Evolutionary conservation across 2,113 vertebrate genomes (phyloP).

Genomic region (Indri indri): DNA sequence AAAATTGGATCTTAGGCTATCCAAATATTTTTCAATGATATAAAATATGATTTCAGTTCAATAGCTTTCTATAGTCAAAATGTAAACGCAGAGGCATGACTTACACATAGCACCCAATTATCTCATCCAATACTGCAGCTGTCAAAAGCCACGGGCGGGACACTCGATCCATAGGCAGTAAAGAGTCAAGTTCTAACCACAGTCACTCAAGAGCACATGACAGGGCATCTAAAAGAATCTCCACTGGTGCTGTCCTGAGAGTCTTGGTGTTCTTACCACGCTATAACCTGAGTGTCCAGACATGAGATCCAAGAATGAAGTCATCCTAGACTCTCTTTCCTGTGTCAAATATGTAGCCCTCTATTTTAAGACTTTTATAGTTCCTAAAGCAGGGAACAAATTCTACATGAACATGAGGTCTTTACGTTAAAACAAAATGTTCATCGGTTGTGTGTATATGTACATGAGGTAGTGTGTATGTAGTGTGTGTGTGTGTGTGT

Average conservation of each 20-base stretch:
- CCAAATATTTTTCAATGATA: neutral
- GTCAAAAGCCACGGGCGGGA: constrained; percentile 48
- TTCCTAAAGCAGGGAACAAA: neutral
- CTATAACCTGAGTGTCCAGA: neutral
- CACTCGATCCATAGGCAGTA: neutral
- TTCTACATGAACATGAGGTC: neutral
- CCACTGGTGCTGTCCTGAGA: neutral
- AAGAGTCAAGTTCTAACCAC: neutral
- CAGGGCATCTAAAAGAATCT: neutral
- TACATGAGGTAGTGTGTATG: rapidly evolving
- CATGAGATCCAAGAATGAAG: neutral
- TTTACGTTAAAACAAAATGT: neutral
- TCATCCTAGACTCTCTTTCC: neutral
- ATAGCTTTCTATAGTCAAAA: constrained; percentile 18
- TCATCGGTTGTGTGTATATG: rapidly evolving
- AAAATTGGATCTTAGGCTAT: neutral
- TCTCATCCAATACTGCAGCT: neutral
- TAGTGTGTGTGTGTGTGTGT: rapidly evolving
- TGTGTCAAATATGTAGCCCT: neutral
- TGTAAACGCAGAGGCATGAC: neutral
- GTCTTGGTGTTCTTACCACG: neutral
- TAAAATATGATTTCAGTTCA: constrained; percentile 1
- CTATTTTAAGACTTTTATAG: neutral
- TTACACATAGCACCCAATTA: neutral
- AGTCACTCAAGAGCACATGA: rapidly evolving